Evolutionary conservation across 2,888 invertebrate genomes (phyloP).

Genomic region (Chydorus sphaericus): DNA sequence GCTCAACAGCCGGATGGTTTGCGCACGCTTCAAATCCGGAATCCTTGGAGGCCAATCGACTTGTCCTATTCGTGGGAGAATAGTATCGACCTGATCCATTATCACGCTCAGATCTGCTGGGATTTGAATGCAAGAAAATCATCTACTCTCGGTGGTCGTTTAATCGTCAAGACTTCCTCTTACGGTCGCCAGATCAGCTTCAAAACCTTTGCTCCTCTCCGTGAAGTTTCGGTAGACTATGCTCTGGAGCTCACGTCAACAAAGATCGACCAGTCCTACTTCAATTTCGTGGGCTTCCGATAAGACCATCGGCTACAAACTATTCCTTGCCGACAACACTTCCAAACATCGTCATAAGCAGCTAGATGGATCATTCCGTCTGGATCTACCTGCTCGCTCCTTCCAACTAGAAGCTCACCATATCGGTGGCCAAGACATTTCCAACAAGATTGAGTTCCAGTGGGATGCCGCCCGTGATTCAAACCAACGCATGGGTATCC

Average conservation of each 20-base stretch:
- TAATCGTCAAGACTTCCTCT: not conserved
- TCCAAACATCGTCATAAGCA: constrained; percentile 15
- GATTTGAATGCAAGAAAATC: constrained; percentile 19
- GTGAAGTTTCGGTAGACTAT: constrained; percentile 18
- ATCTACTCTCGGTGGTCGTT: constrained; percentile 18
- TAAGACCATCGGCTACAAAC: constrained; percentile 21
- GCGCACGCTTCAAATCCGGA: constrained; percentile 21
- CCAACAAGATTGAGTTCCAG: constrained; percentile 17
- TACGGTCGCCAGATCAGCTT: constrained; percentile 17
- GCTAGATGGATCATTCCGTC: constrained; percentile 17
- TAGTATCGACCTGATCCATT: constrained; percentile 14
- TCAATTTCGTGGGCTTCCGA: constrained; percentile 21
- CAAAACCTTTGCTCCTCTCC: constrained; percentile 18
- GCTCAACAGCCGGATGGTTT: constrained; percentile 10
- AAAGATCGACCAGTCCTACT: constrained; percentile 19
- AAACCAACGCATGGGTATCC: constrained; percentile 21
- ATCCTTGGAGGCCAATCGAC: constrained; percentile 23
- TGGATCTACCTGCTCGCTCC: constrained; percentile 23
- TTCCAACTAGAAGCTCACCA: constrained; percentile 19
- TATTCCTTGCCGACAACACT: constrained; percentile 17
- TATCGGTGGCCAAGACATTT: constrained; percentile 13
- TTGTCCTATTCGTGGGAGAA: constrained; percentile 20
- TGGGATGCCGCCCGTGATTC: constrained; percentile 24
- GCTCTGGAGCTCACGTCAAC: constrained; percentile 16
- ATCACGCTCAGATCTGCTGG: constrained; percentile 23